These are phyloP conservation scores for Zenarchopterus dispar DNA, from an alignment of 2,797 vertebrate species.

Conservation along the genomic window DNA sequence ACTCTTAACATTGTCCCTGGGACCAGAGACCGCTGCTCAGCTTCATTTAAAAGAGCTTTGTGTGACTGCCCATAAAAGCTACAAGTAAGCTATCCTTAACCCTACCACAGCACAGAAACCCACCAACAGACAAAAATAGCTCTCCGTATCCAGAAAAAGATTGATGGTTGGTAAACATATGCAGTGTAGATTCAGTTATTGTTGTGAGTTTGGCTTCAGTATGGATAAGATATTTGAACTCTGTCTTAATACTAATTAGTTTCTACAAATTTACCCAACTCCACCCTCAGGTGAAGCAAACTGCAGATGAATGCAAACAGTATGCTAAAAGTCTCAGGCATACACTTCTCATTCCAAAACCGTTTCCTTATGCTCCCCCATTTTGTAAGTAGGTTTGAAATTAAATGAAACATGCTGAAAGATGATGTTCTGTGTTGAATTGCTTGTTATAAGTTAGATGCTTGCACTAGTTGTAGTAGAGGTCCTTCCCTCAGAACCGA, in stretches of 20 bases:
- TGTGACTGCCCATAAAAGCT: conserved; percentile 1
- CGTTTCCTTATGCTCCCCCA: conserved; percentile 6
- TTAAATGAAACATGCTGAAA: conserved; percentile 13
- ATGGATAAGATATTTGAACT: conserved; percentile 52
- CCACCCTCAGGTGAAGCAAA: conserved; percentile 28
- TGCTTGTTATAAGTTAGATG: conserved; percentile 18
- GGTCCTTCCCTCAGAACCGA: conserved; percentile 50
- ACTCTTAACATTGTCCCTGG: conserved; percentile 7
- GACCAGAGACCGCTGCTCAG: conserved; percentile 1
- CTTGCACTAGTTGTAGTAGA: conserved; percentile 25
- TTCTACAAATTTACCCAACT: conserved; percentile 36
- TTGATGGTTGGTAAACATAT: conserved; percentile 28
- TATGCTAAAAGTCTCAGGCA: background rate
- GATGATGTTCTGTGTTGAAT: background rate
- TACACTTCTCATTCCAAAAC: conserved; percentile 1
- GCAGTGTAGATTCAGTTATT: conserved; percentile 27
- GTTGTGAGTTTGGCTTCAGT: conserved; percentile 29
- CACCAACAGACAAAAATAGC: conserved; percentile 24
- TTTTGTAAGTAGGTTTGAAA: background rate
- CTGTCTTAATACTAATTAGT: conserved; percentile 62
- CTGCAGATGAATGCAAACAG: conserved; percentile 4
- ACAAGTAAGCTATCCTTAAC: too few relatives aligned
- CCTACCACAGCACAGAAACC: conserved; percentile 3
- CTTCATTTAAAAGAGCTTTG: conserved; percentile 23
- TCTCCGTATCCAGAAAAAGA: conserved; percentile 8